Evolutionary conservation across 1,140 invertebrate species (phyloP), one percentile per base, ranked within the genome.

Genomic region (Popillia japonica): DNA sequence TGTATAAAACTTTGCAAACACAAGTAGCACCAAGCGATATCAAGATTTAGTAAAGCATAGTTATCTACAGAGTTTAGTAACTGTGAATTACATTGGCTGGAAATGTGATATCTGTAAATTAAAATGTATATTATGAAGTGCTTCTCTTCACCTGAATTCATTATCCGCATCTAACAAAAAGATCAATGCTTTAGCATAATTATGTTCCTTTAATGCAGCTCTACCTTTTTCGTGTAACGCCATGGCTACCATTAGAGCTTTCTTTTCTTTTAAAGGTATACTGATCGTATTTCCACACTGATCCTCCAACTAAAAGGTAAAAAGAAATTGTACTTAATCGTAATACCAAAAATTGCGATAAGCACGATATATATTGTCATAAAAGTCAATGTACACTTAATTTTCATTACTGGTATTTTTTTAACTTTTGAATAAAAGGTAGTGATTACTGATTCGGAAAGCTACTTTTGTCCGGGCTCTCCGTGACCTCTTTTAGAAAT

Each of bases 1-100:
- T 94, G 90, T 17, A 89, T 88, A 20, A 95, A 88, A 84, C 91
- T 94, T 82, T 91, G 88, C 17, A 96, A 87, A 83, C 91, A 91
- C 40, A 95, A 87, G 88, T 96, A 96, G 86, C 94, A 95, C 95
- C 95, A 96, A 4, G 93, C 93, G 80, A 96, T 94, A 85, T 96
- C 94, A 81, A 96, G 87, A 86, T 95, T 93, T 6, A 96, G 87
- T 1, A 95, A 86, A 0, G 93, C 94, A 88, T 92, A 94, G 84
- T 95, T 95, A 85, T 95, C 94, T n/a, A 95, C 93, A 0, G 88
- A 85, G 77, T 90, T 88, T 11, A 96, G 86, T 42, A 95, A 87
- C 40, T 89, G 87, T 0, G 93, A 91, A 74, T 92, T 87, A 83
- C 94, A 95, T 44, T 90, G 90, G 78, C 92, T 93, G 81, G 11